These are phyloP conservation scores for Actinernus sp. DNA, from an alignment of 92 coral and sea anemone species.

Conservation along the genomic window DNA sequence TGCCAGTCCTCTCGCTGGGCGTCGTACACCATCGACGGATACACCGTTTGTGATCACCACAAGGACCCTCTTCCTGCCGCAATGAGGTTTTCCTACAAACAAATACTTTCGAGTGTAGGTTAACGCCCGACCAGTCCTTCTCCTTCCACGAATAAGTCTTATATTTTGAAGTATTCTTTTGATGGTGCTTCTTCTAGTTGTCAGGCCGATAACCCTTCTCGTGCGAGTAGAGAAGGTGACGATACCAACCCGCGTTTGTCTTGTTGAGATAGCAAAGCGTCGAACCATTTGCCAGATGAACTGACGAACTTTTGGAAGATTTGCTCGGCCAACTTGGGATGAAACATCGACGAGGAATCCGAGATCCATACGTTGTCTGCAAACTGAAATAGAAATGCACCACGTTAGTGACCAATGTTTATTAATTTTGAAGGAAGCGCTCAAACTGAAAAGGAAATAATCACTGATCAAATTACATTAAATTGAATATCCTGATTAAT, in stretches of 20 bases:
- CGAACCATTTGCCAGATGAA: conserved; percentile 69
- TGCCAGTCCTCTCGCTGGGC: conserved; percentile 23
- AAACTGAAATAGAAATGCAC: conserved; percentile 18
- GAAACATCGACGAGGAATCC: conserved; percentile 71
- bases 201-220: conserved; percentile 25
- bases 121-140: conserved; percentile 58
- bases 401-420: too few relatives aligned
- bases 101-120: conserved; percentile 25
- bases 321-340: conserved; percentile 13
- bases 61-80: conserved; percentile 51
- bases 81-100: conserved; percentile 31
- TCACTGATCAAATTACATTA: too few relatives aligned
- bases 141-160: conserved; percentile 11
- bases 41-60: conserved; percentile 48
- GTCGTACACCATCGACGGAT: conserved; percentile 33
- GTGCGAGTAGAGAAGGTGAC: conserved; percentile 49
- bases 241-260: conserved; percentile 63
- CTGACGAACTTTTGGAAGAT: conserved; percentile 31
- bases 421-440: too few relatives aligned
- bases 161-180: conserved; percentile 15
- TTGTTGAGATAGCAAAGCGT: conserved; percentile 50
- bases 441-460: too few relatives aligned
- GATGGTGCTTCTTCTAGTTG: conserved; percentile 24
- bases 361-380: conserved; percentile 69
- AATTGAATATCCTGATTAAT: too few relatives aligned